phyloP scores from a whole-genome alignment of 2,797 vertebrate species.

The Dryobates pubescens region DNA sequence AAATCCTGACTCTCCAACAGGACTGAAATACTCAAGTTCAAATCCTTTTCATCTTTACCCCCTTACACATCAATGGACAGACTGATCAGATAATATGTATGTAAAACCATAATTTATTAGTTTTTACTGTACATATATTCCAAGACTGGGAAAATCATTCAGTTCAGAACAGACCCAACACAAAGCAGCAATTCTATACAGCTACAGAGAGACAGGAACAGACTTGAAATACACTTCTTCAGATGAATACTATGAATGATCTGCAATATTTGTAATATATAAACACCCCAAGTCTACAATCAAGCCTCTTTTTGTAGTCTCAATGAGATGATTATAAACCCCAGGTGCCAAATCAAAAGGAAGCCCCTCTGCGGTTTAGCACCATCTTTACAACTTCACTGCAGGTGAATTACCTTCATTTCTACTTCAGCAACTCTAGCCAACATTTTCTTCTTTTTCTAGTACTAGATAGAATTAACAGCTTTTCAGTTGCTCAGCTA shows the following conservation, averaged over 20 bases:
- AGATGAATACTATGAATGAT: background rate
- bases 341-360: constrained; percentile 1
- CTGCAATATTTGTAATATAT: background rate
- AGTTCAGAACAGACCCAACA: constrained; percentile 8
- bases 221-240: background rate
- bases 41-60: background rate
- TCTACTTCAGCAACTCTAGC: background rate
- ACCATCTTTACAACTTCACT: background rate
- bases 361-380: background rate
- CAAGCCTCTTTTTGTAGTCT: background rate
- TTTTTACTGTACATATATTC: background rate
- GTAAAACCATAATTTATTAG: background rate
- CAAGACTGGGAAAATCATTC: background rate
- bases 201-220: background rate
- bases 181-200: background rate
- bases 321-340: background rate
- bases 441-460: background rate
- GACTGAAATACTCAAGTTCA: constrained; percentile 49
- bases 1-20: constrained; percentile 41
- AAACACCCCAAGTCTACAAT: background rate
- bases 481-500: constrained; percentile 27
- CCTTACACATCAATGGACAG: constrained; percentile 39
- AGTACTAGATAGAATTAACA: background rate
- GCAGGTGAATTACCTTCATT: background rate
- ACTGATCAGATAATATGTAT: background rate